Evolutionary conservation across 2,797 vertebrate species (phyloP), one percentile per base, ranked within the genome.

Genomic region (Choloepus didactylus): DNA sequence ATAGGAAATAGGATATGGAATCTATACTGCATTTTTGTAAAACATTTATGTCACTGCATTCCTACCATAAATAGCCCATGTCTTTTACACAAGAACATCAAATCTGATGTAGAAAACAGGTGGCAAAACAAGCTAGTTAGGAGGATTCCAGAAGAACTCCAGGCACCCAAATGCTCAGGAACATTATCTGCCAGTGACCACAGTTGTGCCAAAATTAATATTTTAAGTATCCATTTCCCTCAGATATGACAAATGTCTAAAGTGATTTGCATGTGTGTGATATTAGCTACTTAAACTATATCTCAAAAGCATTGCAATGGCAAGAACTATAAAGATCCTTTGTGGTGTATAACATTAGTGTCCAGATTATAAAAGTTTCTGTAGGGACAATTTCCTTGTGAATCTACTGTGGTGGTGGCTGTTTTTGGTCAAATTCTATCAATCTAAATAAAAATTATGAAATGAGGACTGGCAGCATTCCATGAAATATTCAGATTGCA

Each of bases 21-120:
- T 92, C 91, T 51, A 85, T 73, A 83, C 38, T 49, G 4, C 70
- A 84, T 92, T 82, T 93, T 81, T 69, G 66, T 82, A 89, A 94
- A 93, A 79, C 93, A 96, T 70, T 89, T 93, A 80, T 67, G 62
- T 80, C 80, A 87, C 59, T 84, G 73, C 44, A 51, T 89, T 89
- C 60, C 56, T 89, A 90, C 49, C 64, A 89, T 64, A 93, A 95
- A 95, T 91, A 93, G 64, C 66, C 35, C 70, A n/a, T 89, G 54
- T 80, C 41, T 92, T 95, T 95, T 92, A 72, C 35, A 77, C 67
- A 92, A 66, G 31, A 87, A 51, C 23, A 66, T 95, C 67, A 79
- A 76, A 87, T 93, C 8, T 89, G 84, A 93, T 66, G 14, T 9
- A 88, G 60, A 89, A 87, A 94, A 87, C 92, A 91, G 80, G 91